Percentiles rank a stretch among this genome's conserved stretches.
Evolutionary conservation across 2,113 vertebrate genomes (phyloP).

Genomic region (Salvator merianae): DNA sequence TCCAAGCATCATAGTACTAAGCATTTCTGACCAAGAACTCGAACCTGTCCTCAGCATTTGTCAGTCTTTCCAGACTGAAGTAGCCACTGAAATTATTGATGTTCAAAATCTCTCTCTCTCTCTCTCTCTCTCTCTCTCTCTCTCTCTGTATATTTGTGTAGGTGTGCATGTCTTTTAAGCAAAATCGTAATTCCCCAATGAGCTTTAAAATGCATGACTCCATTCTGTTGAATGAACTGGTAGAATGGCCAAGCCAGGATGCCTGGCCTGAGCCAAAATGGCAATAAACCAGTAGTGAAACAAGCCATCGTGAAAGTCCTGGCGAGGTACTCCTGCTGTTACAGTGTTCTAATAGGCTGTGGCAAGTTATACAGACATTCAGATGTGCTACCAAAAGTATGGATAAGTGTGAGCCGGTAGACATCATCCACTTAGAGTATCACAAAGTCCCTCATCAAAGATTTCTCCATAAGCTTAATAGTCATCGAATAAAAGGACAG

Average conservation of each 20-base stretch:
- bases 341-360: constrained; percentile 48
- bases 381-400: too few species aligned
- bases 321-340: constrained; percentile 51
- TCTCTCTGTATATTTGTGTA: too few species aligned
- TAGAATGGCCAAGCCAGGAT: constrained; percentile 30
- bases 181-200: background rate
- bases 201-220: constrained; percentile 4
- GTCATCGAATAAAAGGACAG: too few species aligned
- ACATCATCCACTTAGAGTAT: too few species aligned
- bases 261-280: constrained; percentile 36
- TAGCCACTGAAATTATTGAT: constrained; percentile 3
- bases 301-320: constrained; percentile 55
- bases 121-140: background rate
- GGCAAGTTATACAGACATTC: too few species aligned
- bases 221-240: constrained; percentile 26
- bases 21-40: background rate
- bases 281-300: constrained; percentile 51
- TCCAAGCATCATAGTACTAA: background rate
- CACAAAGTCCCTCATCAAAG: too few species aligned
- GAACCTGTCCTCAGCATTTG: accelerated
- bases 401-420: too few species aligned
- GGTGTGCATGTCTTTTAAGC: background rate
- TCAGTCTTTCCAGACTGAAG: background rate
- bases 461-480: too few species aligned
- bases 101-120: background rate